These are phyloP conservation scores for Poicephalus gulielmi DNA, from an alignment of 2,113 vertebrate species.

Conservation along the genomic window DNA sequence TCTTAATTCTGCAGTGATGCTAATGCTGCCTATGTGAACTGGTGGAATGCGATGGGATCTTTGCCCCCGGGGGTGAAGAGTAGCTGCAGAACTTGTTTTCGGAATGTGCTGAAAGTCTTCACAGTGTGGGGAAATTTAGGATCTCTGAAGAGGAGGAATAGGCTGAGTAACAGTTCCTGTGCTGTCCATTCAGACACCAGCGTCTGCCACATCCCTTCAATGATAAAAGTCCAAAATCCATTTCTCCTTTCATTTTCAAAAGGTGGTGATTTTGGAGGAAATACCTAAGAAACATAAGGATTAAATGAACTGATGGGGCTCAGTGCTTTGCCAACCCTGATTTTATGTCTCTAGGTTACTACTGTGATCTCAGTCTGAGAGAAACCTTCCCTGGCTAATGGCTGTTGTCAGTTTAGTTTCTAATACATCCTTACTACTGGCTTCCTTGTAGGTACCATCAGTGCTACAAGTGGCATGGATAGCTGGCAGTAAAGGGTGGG, in stretches of 20 bases:
- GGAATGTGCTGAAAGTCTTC: background rate
- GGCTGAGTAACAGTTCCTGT: background rate
- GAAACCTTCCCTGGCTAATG: background rate
- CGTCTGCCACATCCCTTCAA: background rate
- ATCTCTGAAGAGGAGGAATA: background rate
- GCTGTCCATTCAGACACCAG: background rate
- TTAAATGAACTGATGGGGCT: background rate
- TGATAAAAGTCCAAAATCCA: background rate
- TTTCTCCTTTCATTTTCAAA: background rate
- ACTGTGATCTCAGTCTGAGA: background rate
- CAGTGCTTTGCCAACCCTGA: background rate
- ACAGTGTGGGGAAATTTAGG: background rate
- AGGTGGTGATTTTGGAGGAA: background rate
- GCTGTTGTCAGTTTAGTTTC: background rate
- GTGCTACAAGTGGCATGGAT: background rate
- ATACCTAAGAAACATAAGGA: background rate
- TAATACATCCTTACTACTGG: fast-evolving
- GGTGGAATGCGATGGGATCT: background rate
- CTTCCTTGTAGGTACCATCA: background rate
- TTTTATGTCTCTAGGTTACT: background rate
- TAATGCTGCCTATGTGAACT: background rate
- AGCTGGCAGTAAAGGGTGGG: background rate
- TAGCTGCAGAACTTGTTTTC: background rate
- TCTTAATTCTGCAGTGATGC: background rate
- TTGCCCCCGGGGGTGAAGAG: background rate